Evolutionary conservation across 2,888 invertebrate species (phyloP).

Genomic region (Drosophila mulleri): DNA sequence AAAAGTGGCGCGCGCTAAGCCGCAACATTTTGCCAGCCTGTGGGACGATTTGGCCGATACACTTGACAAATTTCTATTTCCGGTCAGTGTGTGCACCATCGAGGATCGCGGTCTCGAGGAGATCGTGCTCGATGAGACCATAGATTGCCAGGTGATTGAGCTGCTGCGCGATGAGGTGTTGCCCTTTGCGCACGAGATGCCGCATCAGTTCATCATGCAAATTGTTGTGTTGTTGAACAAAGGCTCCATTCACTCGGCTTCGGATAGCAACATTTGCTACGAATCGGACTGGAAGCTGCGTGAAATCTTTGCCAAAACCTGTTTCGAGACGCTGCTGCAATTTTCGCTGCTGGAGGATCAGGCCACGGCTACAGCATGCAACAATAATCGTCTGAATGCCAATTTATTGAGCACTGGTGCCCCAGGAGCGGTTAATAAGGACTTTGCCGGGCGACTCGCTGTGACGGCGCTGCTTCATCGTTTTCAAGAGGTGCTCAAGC

Average conservation of each 20-base stretch:
- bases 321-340: constrained; percentile 97
- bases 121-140: constrained; percentile 90
- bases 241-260: constrained; percentile 93
- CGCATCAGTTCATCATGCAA: constrained; percentile 92
- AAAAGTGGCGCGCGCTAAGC: constrained; percentile 92
- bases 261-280: constrained; percentile 88
- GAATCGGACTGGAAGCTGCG: constrained; percentile 93
- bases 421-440: constrained; percentile 84
- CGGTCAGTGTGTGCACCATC: constrained; percentile 87
- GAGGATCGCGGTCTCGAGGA: constrained; percentile 87
- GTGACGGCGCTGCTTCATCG: constrained; percentile 96
- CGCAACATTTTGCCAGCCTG: constrained; percentile 90
- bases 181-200: constrained; percentile 91
- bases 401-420: constrained; percentile 60
- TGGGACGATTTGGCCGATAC: constrained; percentile 95
- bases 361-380: constrained; percentile 84
- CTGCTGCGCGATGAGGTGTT: constrained; percentile 92
- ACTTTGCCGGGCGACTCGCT: constrained; percentile 91
- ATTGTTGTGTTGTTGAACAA: constrained; percentile 93
- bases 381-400: constrained; percentile 82
- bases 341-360: constrained; percentile 93
- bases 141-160: constrained; percentile 93
- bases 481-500: constrained; percentile 96
- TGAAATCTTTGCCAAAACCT: constrained; percentile 98
- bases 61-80: constrained; percentile 96